These are phyloP conservation scores for Atherinomorus stipes DNA, from an alignment of 2,113 vertebrate species.

Conservation along the genomic window DNA sequence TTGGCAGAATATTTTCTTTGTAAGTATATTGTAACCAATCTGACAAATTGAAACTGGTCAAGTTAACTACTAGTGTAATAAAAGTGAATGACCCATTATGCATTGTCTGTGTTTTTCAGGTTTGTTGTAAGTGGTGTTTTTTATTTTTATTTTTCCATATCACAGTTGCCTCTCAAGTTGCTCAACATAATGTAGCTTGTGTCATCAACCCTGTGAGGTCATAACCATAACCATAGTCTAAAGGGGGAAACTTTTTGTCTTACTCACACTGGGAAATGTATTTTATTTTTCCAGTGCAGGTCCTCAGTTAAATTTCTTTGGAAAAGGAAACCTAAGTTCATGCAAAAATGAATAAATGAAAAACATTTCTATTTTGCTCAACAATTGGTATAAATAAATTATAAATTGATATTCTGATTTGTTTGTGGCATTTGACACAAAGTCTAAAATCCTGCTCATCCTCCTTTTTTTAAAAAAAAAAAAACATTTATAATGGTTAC, in stretches of 20 bases:
- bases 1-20: constrained; percentile 77
- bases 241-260: constrained; percentile 27
- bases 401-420: too few species aligned
- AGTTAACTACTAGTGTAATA: constrained; percentile 82
- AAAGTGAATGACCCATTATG: constrained; percentile 83
- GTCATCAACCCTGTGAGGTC: constrained; percentile 17
- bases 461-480: too few species aligned
- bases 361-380: too few species aligned
- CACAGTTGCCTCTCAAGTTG: background rate
- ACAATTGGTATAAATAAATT: too few species aligned
- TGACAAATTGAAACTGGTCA: constrained; percentile 76
- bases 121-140: background rate
- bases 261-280: constrained; percentile 47
- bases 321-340: constrained; percentile 70
- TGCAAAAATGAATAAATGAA: background rate
- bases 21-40: constrained; percentile 78
- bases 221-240: constrained; percentile 41
- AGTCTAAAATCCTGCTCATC: background rate
- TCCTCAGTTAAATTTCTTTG: constrained; percentile 46
- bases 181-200: background rate
- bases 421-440: background rate
- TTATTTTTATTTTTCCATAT: background rate
- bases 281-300: constrained; percentile 4
- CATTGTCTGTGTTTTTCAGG: constrained; percentile 23
- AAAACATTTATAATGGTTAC: too few species aligned